Percentiles rank a stretch among this genome's conserved stretches.
These are phyloP conservation scores for Bombyx mandarina DNA, from an alignment of 1,140 invertebrate species.

Conservation along the genomic window DNA sequence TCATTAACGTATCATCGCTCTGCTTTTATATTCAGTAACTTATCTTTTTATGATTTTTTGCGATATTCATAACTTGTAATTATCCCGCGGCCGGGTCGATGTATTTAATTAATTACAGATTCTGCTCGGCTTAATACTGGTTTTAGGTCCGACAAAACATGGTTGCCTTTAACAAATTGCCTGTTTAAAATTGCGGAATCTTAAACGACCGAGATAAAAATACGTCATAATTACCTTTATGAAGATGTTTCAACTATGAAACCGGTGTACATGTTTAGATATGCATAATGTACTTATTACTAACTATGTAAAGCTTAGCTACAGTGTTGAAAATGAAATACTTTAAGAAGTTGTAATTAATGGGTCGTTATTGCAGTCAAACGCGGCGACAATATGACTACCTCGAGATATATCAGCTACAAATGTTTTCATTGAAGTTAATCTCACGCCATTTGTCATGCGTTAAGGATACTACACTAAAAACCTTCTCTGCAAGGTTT, in stretches of 20 bases:
- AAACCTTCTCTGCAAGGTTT: too few species aligned
- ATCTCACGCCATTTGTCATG: too few species aligned
- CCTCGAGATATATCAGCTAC: too few species aligned
- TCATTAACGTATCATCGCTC: constrained; percentile 13
- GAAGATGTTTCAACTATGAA: constrained; percentile 1
- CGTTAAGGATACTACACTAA: too few species aligned
- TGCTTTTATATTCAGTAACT: constrained; percentile 6
- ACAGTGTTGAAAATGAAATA: too few species aligned
- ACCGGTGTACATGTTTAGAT: too few species aligned
- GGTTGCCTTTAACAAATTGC: constrained; percentile 6
- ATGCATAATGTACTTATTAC: too few species aligned
- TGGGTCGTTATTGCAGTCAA: too few species aligned
- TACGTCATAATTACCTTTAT: constrained; percentile 8
- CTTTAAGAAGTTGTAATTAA: too few species aligned
- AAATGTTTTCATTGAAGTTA: too few species aligned
- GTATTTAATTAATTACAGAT: constrained; percentile 19
- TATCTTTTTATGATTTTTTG: constrained; percentile 7
- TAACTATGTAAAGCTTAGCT: too few species aligned
- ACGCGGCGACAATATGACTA: too few species aligned
- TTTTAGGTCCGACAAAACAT: constrained; percentile 2
- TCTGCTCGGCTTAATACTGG: constrained; percentile 3
- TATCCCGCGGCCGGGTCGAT: constrained; percentile 10
- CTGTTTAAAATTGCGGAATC: constrained; percentile 11
- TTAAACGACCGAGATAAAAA: constrained; percentile 9
- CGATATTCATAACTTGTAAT: constrained; percentile 1